phyloP scores from a whole-genome alignment of 1,140 invertebrate genomes.

The Conus ventricosus region DNA sequence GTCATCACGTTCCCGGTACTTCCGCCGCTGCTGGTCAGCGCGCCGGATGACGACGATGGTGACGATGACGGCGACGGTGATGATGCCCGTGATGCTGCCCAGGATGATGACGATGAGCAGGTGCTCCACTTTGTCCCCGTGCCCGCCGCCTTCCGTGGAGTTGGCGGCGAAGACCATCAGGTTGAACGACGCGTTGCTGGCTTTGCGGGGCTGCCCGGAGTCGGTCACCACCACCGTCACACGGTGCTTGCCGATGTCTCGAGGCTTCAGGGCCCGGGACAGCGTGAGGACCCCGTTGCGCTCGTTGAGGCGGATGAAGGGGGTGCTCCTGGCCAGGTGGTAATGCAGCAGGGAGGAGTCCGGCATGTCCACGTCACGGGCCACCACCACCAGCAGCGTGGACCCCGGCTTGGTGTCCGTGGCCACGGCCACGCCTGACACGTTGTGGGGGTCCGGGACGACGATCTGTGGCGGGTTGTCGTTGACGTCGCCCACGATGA shows the following conservation, averaged over 20 bases:
- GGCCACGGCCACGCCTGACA: conserved; percentile 34
- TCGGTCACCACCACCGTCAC: conserved; percentile 47
- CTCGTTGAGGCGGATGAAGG: conserved; percentile 35
- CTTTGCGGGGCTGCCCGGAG: conserved; percentile 29
- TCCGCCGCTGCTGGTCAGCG: conserved; percentile 42
- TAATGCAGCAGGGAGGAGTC: neutral
- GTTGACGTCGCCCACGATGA: conserved; percentile 89
- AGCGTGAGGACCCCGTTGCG: conserved; percentile 39
- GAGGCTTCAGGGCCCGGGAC: conserved; percentile 17
- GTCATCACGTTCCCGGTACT: conserved; percentile 26
- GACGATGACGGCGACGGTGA: conserved; percentile 53
- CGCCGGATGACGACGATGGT: conserved; percentile 50
- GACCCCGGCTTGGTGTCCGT: conserved; percentile 38
- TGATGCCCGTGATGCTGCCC: conserved; percentile 47
- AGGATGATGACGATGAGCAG: conserved; percentile 51
- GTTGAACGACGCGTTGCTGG: conserved; percentile 46
- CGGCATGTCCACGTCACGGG: conserved; percentile 20
- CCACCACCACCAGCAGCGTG: conserved; percentile 34
- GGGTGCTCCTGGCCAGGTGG: conserved; percentile 2
- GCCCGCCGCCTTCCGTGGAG: conserved; percentile 12
- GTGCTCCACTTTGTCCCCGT: conserved; percentile 43
- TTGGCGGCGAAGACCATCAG: conserved; percentile 47
- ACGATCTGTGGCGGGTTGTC: conserved; percentile 91
- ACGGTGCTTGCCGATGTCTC: conserved; percentile 43
- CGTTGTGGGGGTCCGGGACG: conserved; percentile 80